phyloP scores from a whole-genome alignment of 1,140 invertebrate genomes.

The Neodiprion lecontei region DNA sequence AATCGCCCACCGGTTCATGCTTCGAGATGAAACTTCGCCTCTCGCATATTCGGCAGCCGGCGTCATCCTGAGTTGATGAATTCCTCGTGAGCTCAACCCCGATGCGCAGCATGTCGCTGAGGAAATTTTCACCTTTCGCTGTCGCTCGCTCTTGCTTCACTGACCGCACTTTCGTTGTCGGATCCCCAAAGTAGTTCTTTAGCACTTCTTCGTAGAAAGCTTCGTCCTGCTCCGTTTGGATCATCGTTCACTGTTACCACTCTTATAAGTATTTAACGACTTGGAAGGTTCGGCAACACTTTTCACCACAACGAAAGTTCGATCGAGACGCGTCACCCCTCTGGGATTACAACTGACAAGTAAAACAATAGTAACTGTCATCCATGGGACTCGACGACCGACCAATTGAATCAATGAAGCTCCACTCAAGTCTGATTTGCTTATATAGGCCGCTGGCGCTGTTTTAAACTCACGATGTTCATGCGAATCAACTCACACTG shows the following conservation, averaged over 20 bases:
- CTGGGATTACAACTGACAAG: too few species aligned
- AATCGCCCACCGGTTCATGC: conserved; percentile 17
- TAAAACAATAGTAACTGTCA: too few species aligned
- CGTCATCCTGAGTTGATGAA: neutral
- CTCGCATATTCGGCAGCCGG: neutral
- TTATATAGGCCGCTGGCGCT: too few species aligned
- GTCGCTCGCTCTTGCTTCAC: conserved; percentile 1
- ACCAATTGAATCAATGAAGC: too few species aligned
- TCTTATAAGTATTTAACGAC: too few species aligned
- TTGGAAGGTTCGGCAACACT: neutral
- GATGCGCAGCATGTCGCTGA: conserved; percentile 21
- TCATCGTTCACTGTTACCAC: neutral
- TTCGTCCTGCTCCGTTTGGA: conserved; percentile 3
- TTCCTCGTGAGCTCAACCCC: conserved; percentile 17
- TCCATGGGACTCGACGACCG: too few species aligned
- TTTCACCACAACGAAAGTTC: too few species aligned
- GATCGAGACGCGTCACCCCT: too few species aligned
- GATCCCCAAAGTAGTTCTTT: conserved; percentile 18
- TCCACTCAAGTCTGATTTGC: too few species aligned
- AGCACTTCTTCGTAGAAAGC: conserved; percentile 24
- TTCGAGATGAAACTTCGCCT: conserved; percentile 27
- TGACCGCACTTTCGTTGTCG: conserved; percentile 17
- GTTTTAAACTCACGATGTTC: too few species aligned
- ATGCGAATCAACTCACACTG: too few species aligned
- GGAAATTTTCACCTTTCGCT: conserved; percentile 26